A percentile compares a stretch with the other conserved stretches of the same genome.
Evolutionary conservation across 2,113 vertebrate species (phyloP).

Genomic region (Haemorhous mexicanus): DNA sequence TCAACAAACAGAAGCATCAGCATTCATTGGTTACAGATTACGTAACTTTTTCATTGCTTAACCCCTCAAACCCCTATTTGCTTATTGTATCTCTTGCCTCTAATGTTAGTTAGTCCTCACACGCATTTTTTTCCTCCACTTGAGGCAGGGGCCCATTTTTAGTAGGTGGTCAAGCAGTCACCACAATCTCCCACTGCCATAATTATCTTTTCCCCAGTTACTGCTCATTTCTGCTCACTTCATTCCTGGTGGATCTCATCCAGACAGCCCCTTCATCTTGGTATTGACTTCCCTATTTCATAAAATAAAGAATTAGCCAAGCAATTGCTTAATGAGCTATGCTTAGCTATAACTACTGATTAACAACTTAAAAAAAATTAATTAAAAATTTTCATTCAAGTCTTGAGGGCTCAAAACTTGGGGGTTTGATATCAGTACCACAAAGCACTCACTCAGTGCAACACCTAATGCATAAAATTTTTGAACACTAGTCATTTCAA

Average conservation of each 20-base stretch:
- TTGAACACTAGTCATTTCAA: background rate
- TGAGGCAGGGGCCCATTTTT: background rate
- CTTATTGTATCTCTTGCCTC: background rate
- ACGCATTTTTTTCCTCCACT: background rate
- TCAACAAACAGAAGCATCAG: background rate
- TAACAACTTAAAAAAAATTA: background rate
- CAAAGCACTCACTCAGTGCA: background rate
- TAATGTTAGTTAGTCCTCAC: background rate
- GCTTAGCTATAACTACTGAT: background rate
- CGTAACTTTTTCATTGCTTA: background rate
- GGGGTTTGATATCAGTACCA: background rate
- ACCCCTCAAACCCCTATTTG: background rate
- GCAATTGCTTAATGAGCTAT: background rate
- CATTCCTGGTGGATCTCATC: background rate
- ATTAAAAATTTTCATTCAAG: background rate
- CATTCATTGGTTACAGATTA: background rate
- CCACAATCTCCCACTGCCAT: accelerated
- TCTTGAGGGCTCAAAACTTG: background rate
- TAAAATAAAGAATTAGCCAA: background rate
- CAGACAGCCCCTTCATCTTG: background rate
- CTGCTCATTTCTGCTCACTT: background rate
- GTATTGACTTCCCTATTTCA: background rate
- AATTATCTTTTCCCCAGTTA: background rate
- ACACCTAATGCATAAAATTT: background rate
- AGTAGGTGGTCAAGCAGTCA: background rate